Base-by-base conservation (phyloP, 2,888 invertebrate genomes). In the Amphipoea oculea region DNA sequence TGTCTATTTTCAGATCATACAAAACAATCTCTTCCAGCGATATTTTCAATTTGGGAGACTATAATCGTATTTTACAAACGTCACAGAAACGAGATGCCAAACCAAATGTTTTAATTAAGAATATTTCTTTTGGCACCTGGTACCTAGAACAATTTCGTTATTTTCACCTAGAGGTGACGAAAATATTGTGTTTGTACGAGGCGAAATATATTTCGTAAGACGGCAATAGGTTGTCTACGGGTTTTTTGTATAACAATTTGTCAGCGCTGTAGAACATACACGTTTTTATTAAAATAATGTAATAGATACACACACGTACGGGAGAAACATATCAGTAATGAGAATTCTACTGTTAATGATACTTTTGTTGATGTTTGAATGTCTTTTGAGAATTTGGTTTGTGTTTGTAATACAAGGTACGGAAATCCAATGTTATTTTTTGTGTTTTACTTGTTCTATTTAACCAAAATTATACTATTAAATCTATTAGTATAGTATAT, bases 101-200 rank as follows among this genome's bases (percentile, higher is more conserved):
- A 76, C 45, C 68, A 82, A 84, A 84, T 67, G 57, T 86, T 84
- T 86, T 80, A 77, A 71, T 73, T 78, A 70, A 60, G 42, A 82
- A 40, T 73, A 77, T 87, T 85, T 73, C 29, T 73, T 79, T 85
- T 85, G 78, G 80, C 82, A 87, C 42, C 78, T 73, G 70, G 29
- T 69, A 42, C 73, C 45, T 67, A 65, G 60, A 71, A 70, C 14
- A 54, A 77, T 76, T 73, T 79, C 14, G 45, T 71, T 87, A 68
- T 68, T 76, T 79, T 73, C 57, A 62, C 63, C 63, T 65, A 57
- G 65, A 45, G 45, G 63, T 29, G 60, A 57, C 75, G 42, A 73
- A 80, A 72, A 84, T 73, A 71, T 60, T n/a, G 57, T 54, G 70
- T 86, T 63, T 70, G 9, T 73, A 67, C 65, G 60, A 71, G 67